phyloP scores from a whole-genome alignment of 2,113 vertebrate genomes.

The Misgurnus mizolepis region DNA sequence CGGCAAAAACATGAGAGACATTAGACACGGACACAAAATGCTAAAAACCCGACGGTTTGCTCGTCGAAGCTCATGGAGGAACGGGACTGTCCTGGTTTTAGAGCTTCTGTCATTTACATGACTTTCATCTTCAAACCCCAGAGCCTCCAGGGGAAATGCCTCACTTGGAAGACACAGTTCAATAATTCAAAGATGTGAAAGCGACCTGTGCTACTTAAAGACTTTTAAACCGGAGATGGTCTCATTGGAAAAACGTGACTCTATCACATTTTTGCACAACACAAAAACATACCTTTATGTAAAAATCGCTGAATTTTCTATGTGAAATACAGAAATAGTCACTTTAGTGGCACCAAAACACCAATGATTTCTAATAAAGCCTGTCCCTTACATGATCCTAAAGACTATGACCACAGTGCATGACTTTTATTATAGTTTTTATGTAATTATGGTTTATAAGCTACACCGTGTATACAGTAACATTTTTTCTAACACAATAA shows the following conservation, averaged over 20 bases:
- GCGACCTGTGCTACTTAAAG: constrained; percentile 28
- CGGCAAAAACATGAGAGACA: constrained; percentile 40
- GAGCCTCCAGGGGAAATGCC: constrained; percentile 33
- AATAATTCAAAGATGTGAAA: constrained; percentile 54
- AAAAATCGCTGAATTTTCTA: too few species aligned
- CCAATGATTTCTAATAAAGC: too few species aligned
- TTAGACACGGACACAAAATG: constrained; percentile 33
- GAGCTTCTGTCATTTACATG: constrained; percentile 51
- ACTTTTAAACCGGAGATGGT: constrained; percentile 28
- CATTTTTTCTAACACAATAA: neutral
- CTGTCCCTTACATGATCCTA: too few species aligned
- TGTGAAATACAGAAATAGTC: too few species aligned
- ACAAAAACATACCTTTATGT: too few species aligned
- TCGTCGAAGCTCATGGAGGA: neutral
- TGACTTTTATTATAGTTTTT: too few species aligned
- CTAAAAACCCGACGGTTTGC: constrained; percentile 9
- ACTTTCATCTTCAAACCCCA: constrained; percentile 48
- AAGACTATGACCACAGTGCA: too few species aligned
- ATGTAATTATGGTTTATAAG: too few species aligned
- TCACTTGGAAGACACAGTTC: constrained; percentile 49
- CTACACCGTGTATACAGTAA: too few species aligned
- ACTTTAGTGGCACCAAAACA: too few species aligned
- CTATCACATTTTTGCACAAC: too few species aligned
- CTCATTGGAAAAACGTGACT: constrained; percentile 26
- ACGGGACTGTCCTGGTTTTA: constrained; percentile 37